These are phyloP conservation scores for Chaetophractus vellerosus DNA, from an alignment of 2,797 vertebrate species.

Conservation along the genomic window DNA sequence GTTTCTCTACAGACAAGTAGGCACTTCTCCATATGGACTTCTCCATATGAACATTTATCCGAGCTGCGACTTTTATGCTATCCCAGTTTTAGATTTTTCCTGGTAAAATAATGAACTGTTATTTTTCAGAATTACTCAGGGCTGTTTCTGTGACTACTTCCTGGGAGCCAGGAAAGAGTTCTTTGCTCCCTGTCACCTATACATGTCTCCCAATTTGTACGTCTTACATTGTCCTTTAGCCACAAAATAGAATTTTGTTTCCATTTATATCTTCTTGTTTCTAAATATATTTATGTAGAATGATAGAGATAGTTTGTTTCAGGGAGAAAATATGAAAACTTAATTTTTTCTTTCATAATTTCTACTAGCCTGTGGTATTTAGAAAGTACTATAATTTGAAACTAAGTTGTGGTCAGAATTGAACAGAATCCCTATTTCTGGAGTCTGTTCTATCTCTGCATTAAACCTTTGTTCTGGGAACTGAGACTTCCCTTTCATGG, in stretches of 20 bases:
- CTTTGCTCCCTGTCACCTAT: conserved; percentile 5
- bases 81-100: conserved; percentile 61
- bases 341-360: neutral
- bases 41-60: conserved; percentile 39
- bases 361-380: conserved; percentile 21
- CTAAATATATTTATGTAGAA: neutral
- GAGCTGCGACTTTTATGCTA: neutral
- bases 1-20: neutral
- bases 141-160: conserved; percentile 12
- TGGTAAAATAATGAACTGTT: neutral
- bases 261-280: conserved; percentile 1
- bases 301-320: neutral
- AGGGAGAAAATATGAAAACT: conserved; percentile 38
- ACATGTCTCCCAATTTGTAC: conserved; percentile 28
- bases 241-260: neutral
- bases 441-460: conserved; percentile 24
- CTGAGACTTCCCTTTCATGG: conserved; percentile 24
- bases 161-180: neutral
- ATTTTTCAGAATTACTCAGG: neutral
- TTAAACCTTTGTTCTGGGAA: conserved; percentile 68
- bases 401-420: conserved; percentile 51
- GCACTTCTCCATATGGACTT: conserved; percentile 45
- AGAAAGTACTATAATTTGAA: conserved; percentile 60
- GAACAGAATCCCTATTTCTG: conserved; percentile 38
- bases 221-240: neutral